Evolutionary conservation across 2,113 vertebrate species (phyloP).

Genomic region (Thermophis baileyi): DNA sequence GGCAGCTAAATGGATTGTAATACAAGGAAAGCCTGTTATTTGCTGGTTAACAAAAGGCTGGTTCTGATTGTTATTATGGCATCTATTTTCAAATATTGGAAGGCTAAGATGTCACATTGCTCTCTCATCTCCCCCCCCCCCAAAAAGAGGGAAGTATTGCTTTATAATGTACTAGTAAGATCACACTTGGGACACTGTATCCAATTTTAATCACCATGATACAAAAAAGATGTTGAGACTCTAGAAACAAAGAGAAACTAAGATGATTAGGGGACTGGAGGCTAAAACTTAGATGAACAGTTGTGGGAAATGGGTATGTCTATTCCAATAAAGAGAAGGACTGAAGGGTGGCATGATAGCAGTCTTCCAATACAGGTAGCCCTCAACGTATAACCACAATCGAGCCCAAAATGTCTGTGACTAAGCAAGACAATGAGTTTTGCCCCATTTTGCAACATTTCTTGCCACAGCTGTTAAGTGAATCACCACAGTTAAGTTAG

Average conservation of each 20-base stretch:
- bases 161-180: neutral
- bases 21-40: conserved; percentile 49
- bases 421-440: neutral
- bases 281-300: neutral
- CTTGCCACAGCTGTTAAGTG: neutral
- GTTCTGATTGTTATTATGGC: neutral
- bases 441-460: neutral
- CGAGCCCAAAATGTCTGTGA: neutral
- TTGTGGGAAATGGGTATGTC: neutral
- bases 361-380: neutral
- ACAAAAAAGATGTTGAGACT: neutral
- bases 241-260: neutral
- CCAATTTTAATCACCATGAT: neutral
- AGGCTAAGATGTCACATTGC: neutral
- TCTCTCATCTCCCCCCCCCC: neutral
- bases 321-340: neutral
- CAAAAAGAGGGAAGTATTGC: neutral
- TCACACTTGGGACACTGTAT: neutral
- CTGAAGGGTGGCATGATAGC: neutral
- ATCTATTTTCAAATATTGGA: conserved; percentile 22
- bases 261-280: neutral
- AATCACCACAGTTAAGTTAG: neutral
- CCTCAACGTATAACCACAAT: neutral
- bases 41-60: conserved; percentile 55
- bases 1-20: conserved; percentile 55